Percentiles rank a stretch among this genome's conserved stretches.
Evolutionary conservation across 2,113 vertebrate genomes (phyloP).

Genomic region (Phylloscopus trochilus): DNA sequence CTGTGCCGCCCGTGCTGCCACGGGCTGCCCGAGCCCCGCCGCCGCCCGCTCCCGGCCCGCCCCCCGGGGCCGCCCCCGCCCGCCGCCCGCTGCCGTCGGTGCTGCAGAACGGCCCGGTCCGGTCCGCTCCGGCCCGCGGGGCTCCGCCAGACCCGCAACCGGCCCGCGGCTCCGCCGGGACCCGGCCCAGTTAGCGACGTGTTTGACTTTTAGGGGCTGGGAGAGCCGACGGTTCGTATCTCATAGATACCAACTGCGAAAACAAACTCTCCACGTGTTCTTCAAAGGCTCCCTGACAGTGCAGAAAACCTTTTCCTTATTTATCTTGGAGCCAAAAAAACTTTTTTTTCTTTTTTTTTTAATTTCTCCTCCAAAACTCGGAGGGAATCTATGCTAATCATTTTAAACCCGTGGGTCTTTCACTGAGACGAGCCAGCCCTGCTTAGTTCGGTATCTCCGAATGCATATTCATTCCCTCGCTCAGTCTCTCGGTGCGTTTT

Average conservation of each 20-base stretch:
- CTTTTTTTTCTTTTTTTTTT: neutral
- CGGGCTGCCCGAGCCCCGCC: neutral
- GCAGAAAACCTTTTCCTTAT: slow-evolving; percentile 52
- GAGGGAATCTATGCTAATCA: slow-evolving; percentile 58
- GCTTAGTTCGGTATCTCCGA: neutral
- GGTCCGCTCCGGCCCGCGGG: neutral
- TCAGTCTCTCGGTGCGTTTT: neutral
- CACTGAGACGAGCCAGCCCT: neutral
- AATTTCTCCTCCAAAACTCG: neutral
- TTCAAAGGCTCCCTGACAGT: slow-evolving; percentile 9
- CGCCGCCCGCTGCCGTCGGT: neutral
- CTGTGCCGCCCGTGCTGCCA: neutral
- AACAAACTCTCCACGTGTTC: slow-evolving; percentile 14
- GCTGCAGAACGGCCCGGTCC: neutral
- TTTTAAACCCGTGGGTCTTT: slow-evolving; percentile 31
- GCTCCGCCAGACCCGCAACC: neutral
- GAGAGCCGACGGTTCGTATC: neutral
- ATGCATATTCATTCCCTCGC: slow-evolving; percentile 14
- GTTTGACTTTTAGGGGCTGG: neutral
- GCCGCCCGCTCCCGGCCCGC: neutral
- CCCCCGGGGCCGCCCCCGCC: neutral
- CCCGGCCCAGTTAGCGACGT: neutral
- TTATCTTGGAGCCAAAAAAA: slow-evolving; percentile 50
- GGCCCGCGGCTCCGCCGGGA: neutral
- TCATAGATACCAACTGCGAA: slow-evolving; percentile 1